phyloP scores from a whole-genome alignment of 53 echinoderm and acorn worm genomes.

The Patiria pectinifera region DNA sequence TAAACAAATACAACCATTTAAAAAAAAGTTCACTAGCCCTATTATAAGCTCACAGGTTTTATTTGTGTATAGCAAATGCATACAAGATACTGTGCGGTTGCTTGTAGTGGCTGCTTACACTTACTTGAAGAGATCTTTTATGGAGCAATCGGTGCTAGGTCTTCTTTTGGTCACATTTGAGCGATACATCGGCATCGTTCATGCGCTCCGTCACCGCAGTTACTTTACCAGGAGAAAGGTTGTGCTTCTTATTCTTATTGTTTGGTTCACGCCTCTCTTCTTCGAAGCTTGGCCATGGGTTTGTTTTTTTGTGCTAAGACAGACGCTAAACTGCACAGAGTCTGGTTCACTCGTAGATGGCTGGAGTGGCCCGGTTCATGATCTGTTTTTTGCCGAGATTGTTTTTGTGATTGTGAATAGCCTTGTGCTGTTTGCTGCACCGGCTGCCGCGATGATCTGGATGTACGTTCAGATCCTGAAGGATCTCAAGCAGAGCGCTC shows the following conservation, averaged over 20 bases:
- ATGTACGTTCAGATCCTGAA: slow-evolving; percentile 13
- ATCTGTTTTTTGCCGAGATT: background rate
- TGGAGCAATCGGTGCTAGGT: background rate
- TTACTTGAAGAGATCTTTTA: background rate
- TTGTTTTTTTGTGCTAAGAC: background rate
- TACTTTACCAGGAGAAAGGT: slow-evolving; percentile 13
- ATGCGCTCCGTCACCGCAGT: background rate
- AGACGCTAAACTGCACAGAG: background rate
- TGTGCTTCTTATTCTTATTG: background rate
- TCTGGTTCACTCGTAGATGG: background rate
- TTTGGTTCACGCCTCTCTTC: background rate
- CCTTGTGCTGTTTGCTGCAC: background rate
- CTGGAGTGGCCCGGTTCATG: background rate
- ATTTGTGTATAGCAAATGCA: background rate
- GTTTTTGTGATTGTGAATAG: too few relatives aligned
- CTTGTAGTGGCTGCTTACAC: background rate
- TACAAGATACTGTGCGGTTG: background rate
- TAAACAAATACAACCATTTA: too few relatives aligned
- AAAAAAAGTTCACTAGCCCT: background rate
- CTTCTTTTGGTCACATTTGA: slow-evolving; percentile 22
- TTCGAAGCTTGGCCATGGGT: background rate
- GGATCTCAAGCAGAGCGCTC: background rate
- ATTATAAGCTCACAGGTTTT: background rate
- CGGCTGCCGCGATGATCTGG: slow-evolving; percentile 9
- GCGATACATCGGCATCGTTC: slow-evolving; percentile 23